Evolutionary conservation across 2,797 vertebrate genomes (phyloP), one percentile per base, ranked within the genome.

Genomic region (Buceros bicornis): DNA sequence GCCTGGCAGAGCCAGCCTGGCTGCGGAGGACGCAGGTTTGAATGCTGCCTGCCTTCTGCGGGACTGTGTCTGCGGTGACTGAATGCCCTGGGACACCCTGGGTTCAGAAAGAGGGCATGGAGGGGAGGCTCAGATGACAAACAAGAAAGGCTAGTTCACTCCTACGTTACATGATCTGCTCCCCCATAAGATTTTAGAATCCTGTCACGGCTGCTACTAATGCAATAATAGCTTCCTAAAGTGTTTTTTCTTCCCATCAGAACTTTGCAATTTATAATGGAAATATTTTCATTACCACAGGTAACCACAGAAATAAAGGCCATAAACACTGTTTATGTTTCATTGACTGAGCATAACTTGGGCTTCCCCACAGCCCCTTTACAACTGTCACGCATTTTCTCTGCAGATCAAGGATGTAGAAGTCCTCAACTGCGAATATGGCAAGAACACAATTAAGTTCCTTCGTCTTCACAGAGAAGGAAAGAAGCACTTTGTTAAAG

Each of bases 381-480:
- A 89, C 42, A 80, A 60, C 12, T 31, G 10, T 35, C 60, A 78
- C 0, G 0, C 51, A 10, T 69, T 94, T 92, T 91, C 87, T 67
- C 90, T 97, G 45, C 96, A 99, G 99, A 98, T 98, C 45, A 92
- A 94, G 31, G 97, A 98, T 56, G 96, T 99, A 80, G 98, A 99
- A 97, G 99, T 99, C 97, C 99, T 99, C 83, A 98, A 85, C 82
- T 99, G 99, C 0, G 99, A 99, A 80, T 99, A 99, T 66, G 99
- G 99, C 61, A 99, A 99, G 97, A 99, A 99, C 57, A 90, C 95
- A 4, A 98, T 99, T 65, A 99, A 99, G 96, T 98, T 99, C 88
- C 97, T 99, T 87, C 97, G 98, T 45, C 98, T 99, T 94, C 98
- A 95, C 28, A 98, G 94, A 93, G 97, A 99, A 47, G 99, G 98